These are phyloP conservation scores for Ctenodactylus gundi DNA, from an alignment of 2,113 vertebrate genomes.

Conservation along the genomic window DNA sequence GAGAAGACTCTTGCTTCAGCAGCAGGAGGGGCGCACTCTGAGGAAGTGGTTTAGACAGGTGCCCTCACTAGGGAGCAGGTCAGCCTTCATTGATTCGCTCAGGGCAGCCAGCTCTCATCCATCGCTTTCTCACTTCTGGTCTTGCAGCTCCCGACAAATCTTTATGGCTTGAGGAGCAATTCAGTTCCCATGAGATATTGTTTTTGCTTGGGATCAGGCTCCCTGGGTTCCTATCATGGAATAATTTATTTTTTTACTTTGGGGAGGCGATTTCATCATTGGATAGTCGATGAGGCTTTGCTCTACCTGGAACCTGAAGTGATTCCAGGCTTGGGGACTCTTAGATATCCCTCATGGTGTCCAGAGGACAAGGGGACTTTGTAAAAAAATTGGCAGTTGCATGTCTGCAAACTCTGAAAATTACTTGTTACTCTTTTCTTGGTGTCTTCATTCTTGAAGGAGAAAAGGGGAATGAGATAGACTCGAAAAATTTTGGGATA, in stretches of 20 bases:
- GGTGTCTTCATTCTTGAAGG: background rate
- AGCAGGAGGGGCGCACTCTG: background rate
- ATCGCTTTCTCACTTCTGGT: background rate
- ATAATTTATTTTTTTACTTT: background rate
- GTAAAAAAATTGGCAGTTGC: background rate
- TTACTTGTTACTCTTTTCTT: background rate
- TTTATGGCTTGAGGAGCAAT: background rate
- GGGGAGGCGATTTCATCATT: background rate
- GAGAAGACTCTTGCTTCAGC: background rate
- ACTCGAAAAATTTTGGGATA: background rate
- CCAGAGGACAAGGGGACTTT: background rate
- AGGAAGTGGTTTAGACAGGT: background rate
- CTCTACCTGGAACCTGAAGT: background rate
- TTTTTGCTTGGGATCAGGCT: background rate
- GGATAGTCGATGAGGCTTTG: background rate
- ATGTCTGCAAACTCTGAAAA: background rate
- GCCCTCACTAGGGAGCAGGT: background rate
- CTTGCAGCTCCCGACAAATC: background rate
- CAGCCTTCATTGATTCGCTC: background rate
- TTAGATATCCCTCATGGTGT: background rate
- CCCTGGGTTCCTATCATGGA: background rate
- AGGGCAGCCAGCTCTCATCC: background rate
- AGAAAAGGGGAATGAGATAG: background rate
- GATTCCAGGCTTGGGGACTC: background rate
- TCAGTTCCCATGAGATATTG: background rate